A percentile compares a stretch with the other conserved stretches of the same genome.
These are phyloP conservation scores for Tribolium castaneum DNA, from an alignment of 1,140 invertebrate genomes.

Conservation along the genomic window DNA sequence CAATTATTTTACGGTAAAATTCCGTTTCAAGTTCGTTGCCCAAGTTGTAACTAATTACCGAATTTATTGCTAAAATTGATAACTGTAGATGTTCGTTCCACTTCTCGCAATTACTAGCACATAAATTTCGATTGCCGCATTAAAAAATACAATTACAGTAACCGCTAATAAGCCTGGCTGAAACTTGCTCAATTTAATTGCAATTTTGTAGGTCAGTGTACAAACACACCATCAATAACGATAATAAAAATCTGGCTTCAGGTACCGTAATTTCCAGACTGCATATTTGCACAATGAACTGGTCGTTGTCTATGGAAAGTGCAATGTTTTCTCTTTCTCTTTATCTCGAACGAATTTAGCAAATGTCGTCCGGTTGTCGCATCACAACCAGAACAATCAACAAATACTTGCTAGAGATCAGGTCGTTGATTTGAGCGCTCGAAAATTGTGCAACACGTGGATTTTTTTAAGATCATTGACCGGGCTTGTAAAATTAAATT, in stretches of 20 bases:
- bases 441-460: conserved; percentile 28
- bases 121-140: conserved; percentile 16
- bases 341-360: not conserved
- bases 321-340: conserved; percentile 24
- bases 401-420: conserved; percentile 2
- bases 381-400: conserved; percentile 11
- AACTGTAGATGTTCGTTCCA: not conserved
- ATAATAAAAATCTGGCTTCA: not conserved
- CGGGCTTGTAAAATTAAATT: conserved; percentile 21
- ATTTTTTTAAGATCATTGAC: conserved; percentile 25
- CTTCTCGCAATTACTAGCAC: not conserved
- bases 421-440: not conserved
- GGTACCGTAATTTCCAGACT: conserved; percentile 5
- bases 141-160: conserved; percentile 13
- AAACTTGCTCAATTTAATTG: conserved; percentile 36
- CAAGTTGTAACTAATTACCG: not conserved
- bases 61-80: not conserved
- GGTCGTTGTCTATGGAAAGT: conserved; percentile 5
- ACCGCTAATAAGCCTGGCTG: conserved; percentile 1
- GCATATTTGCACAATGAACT: not conserved
- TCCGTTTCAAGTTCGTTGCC: not conserved
- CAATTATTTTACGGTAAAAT: not conserved
- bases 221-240: not conserved
- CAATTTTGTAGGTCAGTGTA: conserved; percentile 25
- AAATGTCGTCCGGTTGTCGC: not conserved